Percentiles rank a stretch among this genome's conserved stretches.
Conservation (phyloP, 2,888 invertebrate species). For the Nezara viridula region DNA sequence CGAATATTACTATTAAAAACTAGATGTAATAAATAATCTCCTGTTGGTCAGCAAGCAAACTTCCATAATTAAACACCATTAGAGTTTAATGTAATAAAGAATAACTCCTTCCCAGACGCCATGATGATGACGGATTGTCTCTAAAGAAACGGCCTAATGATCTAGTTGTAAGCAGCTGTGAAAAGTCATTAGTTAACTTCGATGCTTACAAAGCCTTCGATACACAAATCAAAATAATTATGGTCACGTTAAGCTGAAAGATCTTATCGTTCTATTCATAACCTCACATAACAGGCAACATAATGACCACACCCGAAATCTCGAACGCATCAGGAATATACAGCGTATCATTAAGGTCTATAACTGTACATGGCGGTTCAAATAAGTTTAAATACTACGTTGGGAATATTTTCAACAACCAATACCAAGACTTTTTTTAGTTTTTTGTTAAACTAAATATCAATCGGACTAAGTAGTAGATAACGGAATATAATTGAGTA, state of each 20-base stretch:
- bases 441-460: not conserved
- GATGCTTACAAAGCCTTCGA: conserved; percentile 7
- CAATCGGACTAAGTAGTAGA: too few species aligned
- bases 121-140: not conserved
- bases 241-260: not conserved
- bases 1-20: too few species aligned
- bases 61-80: not conserved
- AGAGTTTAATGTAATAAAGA: not conserved
- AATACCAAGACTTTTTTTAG: not conserved
- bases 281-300: not conserved
- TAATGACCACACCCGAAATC: not conserved
- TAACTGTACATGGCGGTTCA: not conserved
- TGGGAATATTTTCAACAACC: not conserved
- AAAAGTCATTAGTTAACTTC: conserved; percentile 2
- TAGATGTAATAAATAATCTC: too few species aligned
- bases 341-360: not conserved
- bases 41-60: not conserved
- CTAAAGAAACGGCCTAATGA: not conserved
- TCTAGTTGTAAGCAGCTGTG: conserved; percentile 6
- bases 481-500: too few species aligned
- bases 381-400: not conserved
- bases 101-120: not conserved
- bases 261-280: conserved; percentile 20
- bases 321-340: not conserved
- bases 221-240: conserved; percentile 28